phyloP scores from a whole-genome alignment of 2,888 invertebrate species.

The Drosophila birchii region DNA sequence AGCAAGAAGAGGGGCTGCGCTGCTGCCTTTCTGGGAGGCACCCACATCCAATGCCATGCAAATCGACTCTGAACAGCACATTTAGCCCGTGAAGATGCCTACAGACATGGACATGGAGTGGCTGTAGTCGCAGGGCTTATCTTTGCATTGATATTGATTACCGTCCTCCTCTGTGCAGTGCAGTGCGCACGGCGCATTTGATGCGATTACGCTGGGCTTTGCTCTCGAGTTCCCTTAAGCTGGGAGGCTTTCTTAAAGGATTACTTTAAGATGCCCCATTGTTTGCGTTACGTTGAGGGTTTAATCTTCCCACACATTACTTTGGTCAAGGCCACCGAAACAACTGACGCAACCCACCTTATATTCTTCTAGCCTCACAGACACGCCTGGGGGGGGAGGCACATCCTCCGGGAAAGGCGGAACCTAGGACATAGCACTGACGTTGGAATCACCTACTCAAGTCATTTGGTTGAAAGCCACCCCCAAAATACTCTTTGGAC shows the following conservation, averaged over 20 bases:
- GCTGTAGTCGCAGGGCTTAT: slow-evolving; percentile 18
- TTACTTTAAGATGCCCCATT: slow-evolving; percentile 38
- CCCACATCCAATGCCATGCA: slow-evolving; percentile 9
- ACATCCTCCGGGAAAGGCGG: slow-evolving; percentile 9
- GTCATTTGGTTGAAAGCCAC: slow-evolving; percentile 6
- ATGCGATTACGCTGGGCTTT: slow-evolving; percentile 33
- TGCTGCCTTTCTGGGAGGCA: neutral
- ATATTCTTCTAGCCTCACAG: slow-evolving; percentile 1
- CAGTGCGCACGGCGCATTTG: slow-evolving; percentile 30
- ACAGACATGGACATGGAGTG: slow-evolving; percentile 11
- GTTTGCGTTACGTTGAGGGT: slow-evolving; percentile 30
- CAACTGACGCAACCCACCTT: slow-evolving; percentile 27
- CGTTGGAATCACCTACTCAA: slow-evolving; percentile 9
- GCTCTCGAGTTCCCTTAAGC: slow-evolving; percentile 33
- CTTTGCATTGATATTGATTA: slow-evolving; percentile 41
- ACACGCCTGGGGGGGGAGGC: slow-evolving; percentile 3
- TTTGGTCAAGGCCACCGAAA: slow-evolving; percentile 33
- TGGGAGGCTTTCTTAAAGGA: slow-evolving; percentile 35
- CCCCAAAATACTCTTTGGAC: neutral
- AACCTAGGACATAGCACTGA: slow-evolving; percentile 1
- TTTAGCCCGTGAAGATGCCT: slow-evolving; percentile 21
- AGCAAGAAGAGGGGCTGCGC: neutral
- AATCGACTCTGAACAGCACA: slow-evolving; percentile 18
- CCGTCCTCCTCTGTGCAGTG: slow-evolving; percentile 24
- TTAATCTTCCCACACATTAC: slow-evolving; percentile 34